phyloP scores from a whole-genome alignment of 2,113 vertebrate genomes.

The Leucoraja erinaceus region DNA sequence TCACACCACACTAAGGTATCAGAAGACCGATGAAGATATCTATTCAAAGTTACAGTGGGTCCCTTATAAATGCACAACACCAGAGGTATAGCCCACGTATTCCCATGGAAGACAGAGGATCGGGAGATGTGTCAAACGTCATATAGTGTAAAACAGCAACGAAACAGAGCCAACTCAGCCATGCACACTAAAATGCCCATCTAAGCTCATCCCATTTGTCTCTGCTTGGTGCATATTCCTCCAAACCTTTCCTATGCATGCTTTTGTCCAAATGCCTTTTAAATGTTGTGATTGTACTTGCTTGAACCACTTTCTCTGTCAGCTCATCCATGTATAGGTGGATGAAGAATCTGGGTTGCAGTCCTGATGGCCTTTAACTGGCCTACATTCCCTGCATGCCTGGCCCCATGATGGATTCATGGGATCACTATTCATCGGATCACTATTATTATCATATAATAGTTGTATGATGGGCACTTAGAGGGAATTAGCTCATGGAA shows the following conservation, averaged over 20 bases:
- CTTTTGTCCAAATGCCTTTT: no score
- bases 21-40: background rate
- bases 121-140: background rate
- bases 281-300: no score
- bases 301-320: no score
- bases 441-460: background rate
- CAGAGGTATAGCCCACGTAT: background rate
- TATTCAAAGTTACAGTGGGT: background rate
- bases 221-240: no score
- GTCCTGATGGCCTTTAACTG: background rate
- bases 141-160: no score
- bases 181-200: no score
- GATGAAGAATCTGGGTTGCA: background rate
- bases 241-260: no score
- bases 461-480: background rate
- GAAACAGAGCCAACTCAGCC: no score
- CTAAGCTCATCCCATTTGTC: no score
- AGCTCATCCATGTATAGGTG: no score
- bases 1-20: background rate
- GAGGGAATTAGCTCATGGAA: background rate
- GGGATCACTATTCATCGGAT: background rate
- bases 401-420: background rate
- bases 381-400: background rate
- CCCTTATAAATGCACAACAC: background rate
- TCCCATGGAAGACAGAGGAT: background rate